Conservation (phyloP, 2,113 vertebrate genomes). For the Dasyornis broadbenti region DNA sequence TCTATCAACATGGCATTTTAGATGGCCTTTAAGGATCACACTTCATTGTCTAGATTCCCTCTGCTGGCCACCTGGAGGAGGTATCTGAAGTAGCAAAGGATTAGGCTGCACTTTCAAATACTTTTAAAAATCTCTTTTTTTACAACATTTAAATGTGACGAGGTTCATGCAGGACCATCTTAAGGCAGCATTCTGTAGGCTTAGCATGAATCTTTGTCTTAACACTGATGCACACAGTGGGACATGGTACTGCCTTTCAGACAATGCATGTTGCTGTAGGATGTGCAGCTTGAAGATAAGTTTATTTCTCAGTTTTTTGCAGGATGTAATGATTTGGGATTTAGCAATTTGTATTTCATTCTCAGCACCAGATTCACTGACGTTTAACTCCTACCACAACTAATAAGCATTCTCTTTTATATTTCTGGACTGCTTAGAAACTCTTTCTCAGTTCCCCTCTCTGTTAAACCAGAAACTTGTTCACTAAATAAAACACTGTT, state of each 20-base stretch:
- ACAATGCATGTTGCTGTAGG: accelerated
- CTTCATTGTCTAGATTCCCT: neutral
- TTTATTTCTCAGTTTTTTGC: neutral
- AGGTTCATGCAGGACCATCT: neutral
- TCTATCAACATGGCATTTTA: neutral
- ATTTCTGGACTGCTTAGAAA: neutral
- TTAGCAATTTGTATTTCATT: neutral
- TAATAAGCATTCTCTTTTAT: neutral
- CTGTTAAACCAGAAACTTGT: neutral
- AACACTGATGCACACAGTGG: neutral
- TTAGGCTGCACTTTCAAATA: neutral
- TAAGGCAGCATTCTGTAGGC: neutral
- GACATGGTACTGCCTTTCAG: neutral
- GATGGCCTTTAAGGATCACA: neutral
- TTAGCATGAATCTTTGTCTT: neutral
- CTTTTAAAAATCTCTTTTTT: accelerated
- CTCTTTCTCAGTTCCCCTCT: neutral
- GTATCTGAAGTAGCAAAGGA: neutral
- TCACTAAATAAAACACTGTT: neutral
- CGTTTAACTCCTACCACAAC: neutral
- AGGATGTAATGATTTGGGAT: neutral
- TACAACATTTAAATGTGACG: neutral
- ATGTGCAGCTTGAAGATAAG: neutral
- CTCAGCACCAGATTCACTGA: neutral
- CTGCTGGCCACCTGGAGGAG: neutral